Evolutionary conservation across 2,888 invertebrate genomes (phyloP), one percentile per base, ranked within the genome.

Genomic region (Hemithea aestivaria): DNA sequence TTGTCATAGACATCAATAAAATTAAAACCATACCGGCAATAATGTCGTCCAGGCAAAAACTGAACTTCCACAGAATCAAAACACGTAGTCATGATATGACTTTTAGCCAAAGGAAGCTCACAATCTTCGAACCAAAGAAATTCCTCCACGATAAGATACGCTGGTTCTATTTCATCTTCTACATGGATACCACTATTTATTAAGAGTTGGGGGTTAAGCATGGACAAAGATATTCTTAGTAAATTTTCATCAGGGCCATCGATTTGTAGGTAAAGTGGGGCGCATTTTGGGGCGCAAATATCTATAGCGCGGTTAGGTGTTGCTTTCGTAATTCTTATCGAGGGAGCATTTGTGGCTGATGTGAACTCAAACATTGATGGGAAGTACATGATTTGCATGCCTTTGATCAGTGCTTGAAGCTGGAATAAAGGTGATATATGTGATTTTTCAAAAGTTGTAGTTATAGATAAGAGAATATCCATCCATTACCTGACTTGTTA

Each of bases 241-340:
- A 41, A 40, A 30, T 62, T 81, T 2, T 53, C 56, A 3, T 79
- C 76, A 0, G 76, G 72, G 0, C 75, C 65, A 23, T 85, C 82
- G 7, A 85, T 65, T 73, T 83, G 82, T 0, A 85, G 59, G 43
- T 85, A 87, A 0, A 85, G 27, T 0, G 87, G 87, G 1, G 62
- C 61, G 1, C 55, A 49, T 40, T 76, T 80, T 0, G 82, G 70
- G 1, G 76, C 76, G 1, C 34, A 29, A 0, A 83, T 57, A 9
- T 84, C 80, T 1, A 71, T 0, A 0, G 61, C 48, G 38, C 57
- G 67, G 21, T 57, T 63, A 2, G 45, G 25, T 0, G 55, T 28
- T 0, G 45, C 36, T 47, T 74, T 82, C 0, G 68, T 69, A 0
- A 67, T 27, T 21, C 72, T 57, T 0, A 62, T 0, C 0, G 73